These are phyloP conservation scores for Scartelaos histophorus DNA, from an alignment of 2,113 vertebrate species.

Conservation along the genomic window DNA sequence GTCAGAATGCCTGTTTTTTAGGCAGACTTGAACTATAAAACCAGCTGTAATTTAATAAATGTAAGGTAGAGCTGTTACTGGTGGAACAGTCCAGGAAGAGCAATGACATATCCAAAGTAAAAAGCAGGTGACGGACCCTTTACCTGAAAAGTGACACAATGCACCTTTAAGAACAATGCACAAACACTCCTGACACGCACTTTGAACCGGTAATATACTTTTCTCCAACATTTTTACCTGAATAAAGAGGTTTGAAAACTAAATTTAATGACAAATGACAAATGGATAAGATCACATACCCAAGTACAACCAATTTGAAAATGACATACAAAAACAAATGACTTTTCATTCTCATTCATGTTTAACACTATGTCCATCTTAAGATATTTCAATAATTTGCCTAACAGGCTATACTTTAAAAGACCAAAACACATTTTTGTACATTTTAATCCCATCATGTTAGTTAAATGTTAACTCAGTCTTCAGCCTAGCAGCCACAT, in stretches of 20 bases:
- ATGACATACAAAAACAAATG: constrained; percentile 40
- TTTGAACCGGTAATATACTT: constrained; percentile 42
- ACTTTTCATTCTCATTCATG: constrained; percentile 20
- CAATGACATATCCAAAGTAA: too few species aligned
- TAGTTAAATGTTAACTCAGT: constrained; percentile 16
- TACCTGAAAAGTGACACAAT: too few species aligned
- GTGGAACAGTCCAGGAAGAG: too few species aligned
- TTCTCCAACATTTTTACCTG: constrained; percentile 52
- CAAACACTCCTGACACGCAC: constrained; percentile 32
- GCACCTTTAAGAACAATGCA: constrained; percentile 17
- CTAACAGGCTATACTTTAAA: not conserved
- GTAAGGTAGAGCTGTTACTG: too few species aligned
- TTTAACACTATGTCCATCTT: not conserved
- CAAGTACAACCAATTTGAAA: constrained; percentile 55
- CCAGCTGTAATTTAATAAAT: too few species aligned
- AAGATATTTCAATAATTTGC: not conserved
- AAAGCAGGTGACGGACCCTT: too few species aligned
- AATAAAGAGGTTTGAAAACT: constrained; percentile 38
- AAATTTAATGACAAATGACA: constrained; percentile 67
- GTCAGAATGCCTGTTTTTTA: too few species aligned
- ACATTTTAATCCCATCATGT: not conserved
- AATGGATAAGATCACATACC: constrained; percentile 59
- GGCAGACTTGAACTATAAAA: too few species aligned
- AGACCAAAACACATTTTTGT: not conserved
- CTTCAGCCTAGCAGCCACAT: constrained; percentile 25